Base-by-base conservation (phyloP, 2,113 vertebrate species). In the Sterrhoptilus dennistouni region DNA sequence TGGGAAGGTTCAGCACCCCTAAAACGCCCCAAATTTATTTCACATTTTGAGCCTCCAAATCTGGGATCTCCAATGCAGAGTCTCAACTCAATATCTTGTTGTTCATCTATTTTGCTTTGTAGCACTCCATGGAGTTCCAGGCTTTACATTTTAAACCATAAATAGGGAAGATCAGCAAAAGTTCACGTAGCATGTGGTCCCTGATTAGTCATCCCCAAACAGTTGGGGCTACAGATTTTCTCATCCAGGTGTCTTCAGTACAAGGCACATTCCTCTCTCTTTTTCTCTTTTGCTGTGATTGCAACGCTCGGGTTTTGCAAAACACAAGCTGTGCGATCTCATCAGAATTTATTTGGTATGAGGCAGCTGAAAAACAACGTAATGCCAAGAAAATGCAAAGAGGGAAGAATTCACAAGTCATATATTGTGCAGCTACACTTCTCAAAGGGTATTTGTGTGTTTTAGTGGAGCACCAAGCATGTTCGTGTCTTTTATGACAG, bases 401-500 rank as follows among this genome's bases (percentile, higher is more conserved):
- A 19, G 83, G 72, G 83, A 80, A 12, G 35, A 77, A 93, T 40
- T 33, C 89, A 75, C 57, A 57, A 77, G 92, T 75, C 63, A 21
- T 52, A 31, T 36, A 74, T 78, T 85, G 83, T 88, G 85, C 96
- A 66, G 68, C 66, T 96, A 45, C 82, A 49, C 75, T 93, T 91
- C 96, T 93, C 90, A 76, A 95, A 95, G 74, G 50, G 38, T 61
- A 74, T 91, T 96, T 96, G 69, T 75, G 88, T 78, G 76, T 95
- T 97, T 98, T 66, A 97, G 96, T 75, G 81, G n/a, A 96, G 95
- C 91, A 96, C 92, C 78, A 70, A 96, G 94, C 97, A 88, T 96
- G 95, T 94, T 97, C 61, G 7, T 90, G 60, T 97, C 96, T 96
- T 97, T 97, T 95, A 96, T 85, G 94, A 71, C 81, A 96, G 97